Evolutionary conservation across 2,113 vertebrate genomes (phyloP), one percentile per base, ranked within the genome.

Genomic region (Oriolus oriolus): DNA sequence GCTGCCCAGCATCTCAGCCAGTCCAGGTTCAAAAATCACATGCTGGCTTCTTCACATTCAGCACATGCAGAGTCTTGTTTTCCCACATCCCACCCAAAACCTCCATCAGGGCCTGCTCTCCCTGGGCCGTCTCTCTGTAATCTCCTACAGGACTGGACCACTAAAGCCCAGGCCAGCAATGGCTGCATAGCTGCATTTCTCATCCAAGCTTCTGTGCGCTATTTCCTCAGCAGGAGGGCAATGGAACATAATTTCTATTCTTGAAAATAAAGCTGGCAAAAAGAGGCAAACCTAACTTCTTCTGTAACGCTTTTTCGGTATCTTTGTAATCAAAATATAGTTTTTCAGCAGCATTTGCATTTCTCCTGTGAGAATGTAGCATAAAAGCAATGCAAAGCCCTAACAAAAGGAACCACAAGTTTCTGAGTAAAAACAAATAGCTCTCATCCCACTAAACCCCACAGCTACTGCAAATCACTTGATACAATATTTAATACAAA

Each of bases 401-500:
- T 81, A 92, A 68, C 52, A 81, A 88, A 84, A 82, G 59, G 47
- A 92, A 61, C 37, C 50, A 57, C 54, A 54, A 50, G 61, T 75
- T 94, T 81, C 89, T 71, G 23, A 23, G 31, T 64, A 71, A 86
- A 89, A 89, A 84, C 84, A 95, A 95, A 91, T 49, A 89, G 69
- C 53, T 94, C 77, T 94, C 84, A 82, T 97, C 81, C 61, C 53
- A 52, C 61, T 64, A 76, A 94, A 89, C 65, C 85, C 74, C 82
- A 91, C 61, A 89, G 87, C 65, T 95, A 82, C 64, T 37, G 35
- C 73, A 95, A 91, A 95, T 84, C 89, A 87, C 87, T 89, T 63
- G 41, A 94, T 88, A 86, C 41, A 96, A 84, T 89, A 94, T 86
- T 93, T 96, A 96, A 93, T 60, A 93, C 59, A 95, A 95, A 95